Conservation (phyloP, 1,140 invertebrate species). For the Micrasema longulum region DNA sequence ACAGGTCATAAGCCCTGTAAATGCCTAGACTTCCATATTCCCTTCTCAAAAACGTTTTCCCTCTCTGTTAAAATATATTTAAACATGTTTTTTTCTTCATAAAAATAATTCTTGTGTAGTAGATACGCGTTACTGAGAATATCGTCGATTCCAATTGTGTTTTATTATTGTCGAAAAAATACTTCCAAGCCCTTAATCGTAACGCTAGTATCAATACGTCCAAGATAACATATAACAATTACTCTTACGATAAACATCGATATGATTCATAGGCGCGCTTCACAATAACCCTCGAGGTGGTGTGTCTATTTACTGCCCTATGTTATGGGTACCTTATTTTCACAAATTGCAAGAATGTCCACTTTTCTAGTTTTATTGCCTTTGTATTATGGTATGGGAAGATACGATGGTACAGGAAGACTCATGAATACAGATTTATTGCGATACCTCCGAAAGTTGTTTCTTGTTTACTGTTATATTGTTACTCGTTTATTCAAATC, state of each 20-base stretch:
- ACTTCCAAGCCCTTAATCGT: too few species aligned
- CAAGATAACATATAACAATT: conserved; percentile 16
- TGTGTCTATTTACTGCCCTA: too few species aligned
- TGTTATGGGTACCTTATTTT: conserved; percentile 43
- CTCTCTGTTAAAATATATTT: too few species aligned
- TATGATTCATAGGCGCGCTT: conserved; percentile 28
- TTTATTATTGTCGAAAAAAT: too few species aligned
- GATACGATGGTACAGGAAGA: conserved; percentile 39
- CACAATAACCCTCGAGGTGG: conserved; percentile 26
- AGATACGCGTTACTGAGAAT: too few species aligned
- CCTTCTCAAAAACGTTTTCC: too few species aligned
- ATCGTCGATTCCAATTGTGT: too few species aligned
- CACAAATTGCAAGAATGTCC: conserved; percentile 50
- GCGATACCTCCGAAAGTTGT: conserved; percentile 5
- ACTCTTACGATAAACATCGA: conserved; percentile 24
- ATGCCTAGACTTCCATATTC: too few species aligned
- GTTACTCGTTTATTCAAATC: conserved; percentile 28
- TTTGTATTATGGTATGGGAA: too few species aligned
- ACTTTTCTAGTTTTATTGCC: conserved; percentile 49
- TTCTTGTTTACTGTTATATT: conserved; percentile 17
- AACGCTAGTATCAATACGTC: conserved; percentile 3
- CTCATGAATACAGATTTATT: conserved; percentile 49
- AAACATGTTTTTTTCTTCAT: too few species aligned
- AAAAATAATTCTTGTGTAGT: too few species aligned
- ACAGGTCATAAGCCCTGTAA: too few species aligned